phyloP scores from a whole-genome alignment of 53 echinoderm and acorn worm species.

The Patiria pectinifera region DNA sequence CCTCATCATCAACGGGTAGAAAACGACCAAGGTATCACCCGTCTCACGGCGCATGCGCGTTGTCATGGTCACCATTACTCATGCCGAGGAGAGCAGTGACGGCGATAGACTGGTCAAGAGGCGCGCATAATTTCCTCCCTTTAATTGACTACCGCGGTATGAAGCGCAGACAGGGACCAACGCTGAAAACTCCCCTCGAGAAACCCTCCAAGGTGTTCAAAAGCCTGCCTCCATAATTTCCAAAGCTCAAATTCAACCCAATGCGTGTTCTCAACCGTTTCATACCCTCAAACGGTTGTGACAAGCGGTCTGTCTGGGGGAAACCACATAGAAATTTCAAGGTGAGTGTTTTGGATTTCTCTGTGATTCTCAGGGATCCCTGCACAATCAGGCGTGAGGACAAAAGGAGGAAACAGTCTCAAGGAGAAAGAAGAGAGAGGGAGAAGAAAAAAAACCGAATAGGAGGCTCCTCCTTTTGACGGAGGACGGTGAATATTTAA shows the following conservation, averaged over 20 bases:
- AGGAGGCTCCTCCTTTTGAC: not conserved
- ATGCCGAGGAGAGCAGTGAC: slow-evolving; percentile 14
- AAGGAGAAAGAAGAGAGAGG: not conserved
- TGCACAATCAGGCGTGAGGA: slow-evolving; percentile 5
- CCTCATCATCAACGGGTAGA: not conserved
- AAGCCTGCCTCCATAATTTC: not conserved
- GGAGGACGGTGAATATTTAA: slow-evolving; percentile 33
- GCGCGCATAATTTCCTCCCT: slow-evolving; percentile 32
- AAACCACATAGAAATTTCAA: not conserved
- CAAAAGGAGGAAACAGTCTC: slow-evolving; percentile 2
- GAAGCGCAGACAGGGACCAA: not conserved
- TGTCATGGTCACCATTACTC: slow-evolving; percentile 50
- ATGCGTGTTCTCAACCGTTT: not conserved
- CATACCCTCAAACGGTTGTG: not conserved
- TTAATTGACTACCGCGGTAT: slow-evolving; percentile 19
- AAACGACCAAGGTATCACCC: slow-evolving; percentile 10
- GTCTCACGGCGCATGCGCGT: slow-evolving; percentile 44
- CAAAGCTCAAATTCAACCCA: not conserved
- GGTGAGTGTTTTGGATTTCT: not conserved
- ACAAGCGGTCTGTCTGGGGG: not conserved
- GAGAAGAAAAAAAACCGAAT: too few relatives aligned
- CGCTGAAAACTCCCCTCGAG: not conserved
- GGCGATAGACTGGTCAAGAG: slow-evolving; percentile 20
- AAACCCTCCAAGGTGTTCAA: not conserved
- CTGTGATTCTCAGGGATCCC: slow-evolving; percentile 37